phyloP scores from a whole-genome alignment of 2,797 vertebrate genomes.

The Amazona finschi region DNA sequence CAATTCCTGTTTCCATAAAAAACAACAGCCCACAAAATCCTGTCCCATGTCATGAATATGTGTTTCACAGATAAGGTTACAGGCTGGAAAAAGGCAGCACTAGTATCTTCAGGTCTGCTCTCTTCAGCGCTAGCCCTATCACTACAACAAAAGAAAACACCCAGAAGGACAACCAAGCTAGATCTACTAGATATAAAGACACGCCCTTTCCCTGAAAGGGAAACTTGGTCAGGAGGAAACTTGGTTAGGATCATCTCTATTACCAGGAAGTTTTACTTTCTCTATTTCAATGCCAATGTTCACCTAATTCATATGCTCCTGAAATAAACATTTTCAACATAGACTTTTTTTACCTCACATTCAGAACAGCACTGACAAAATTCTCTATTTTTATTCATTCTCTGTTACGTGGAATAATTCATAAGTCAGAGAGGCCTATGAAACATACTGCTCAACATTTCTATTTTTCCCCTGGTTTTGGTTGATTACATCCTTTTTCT shows the following conservation, averaged over 20 bases:
- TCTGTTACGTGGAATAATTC: neutral
- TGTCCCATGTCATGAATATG: rapidly evolving
- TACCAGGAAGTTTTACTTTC: neutral
- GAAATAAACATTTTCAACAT: neutral
- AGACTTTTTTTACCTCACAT: neutral
- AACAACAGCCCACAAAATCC: neutral
- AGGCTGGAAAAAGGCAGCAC: neutral
- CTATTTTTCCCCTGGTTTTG: neutral
- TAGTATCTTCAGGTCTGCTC: neutral
- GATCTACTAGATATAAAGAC: neutral
- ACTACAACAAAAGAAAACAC: neutral
- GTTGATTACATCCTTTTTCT: neutral
- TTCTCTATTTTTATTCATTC: neutral
- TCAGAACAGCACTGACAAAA: neutral
- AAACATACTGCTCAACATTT: neutral
- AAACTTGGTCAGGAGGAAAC: neutral
- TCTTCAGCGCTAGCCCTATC: neutral
- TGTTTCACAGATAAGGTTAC: neutral
- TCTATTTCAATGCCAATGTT: neutral
- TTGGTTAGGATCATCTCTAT: neutral
- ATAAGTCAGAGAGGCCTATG: neutral
- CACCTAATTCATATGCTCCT: neutral
- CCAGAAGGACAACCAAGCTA: neutral
- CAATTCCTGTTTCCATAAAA: neutral
- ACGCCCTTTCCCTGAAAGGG: rapidly evolving